Conservation (phyloP, 2,888 invertebrate species). For the Metallyticus violacea region DNA sequence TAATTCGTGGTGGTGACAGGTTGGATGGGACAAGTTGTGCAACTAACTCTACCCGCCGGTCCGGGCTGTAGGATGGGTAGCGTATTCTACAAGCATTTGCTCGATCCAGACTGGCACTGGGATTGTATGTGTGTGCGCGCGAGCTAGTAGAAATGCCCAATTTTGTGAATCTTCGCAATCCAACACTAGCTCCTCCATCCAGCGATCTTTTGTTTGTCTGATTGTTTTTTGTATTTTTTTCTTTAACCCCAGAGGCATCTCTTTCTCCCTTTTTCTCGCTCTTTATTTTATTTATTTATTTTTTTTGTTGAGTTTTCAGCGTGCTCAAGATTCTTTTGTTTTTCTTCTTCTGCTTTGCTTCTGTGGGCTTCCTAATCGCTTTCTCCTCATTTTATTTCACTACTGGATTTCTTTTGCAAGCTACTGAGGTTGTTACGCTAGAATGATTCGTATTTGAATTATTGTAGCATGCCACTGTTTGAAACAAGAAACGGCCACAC, state of each 20-base stretch:
- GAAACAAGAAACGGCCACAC: too few relatives aligned
- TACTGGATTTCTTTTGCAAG: too few relatives aligned
- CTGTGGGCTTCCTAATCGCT: too few relatives aligned
- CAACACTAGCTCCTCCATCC: neutral
- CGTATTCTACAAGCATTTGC: neutral
- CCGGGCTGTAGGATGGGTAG: neutral
- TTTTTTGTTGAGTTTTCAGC: neutral
- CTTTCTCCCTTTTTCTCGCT: neutral
- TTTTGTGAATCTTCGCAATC: conserved; percentile 14
- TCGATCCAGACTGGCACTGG: neutral
- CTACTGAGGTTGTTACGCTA: too few relatives aligned
- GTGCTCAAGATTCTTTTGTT: neutral
- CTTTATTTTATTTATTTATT: neutral
- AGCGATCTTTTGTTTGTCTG: neutral
- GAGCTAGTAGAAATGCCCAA: conserved; percentile 20
- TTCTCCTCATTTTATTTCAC: too few relatives aligned
- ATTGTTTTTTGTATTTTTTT: too few relatives aligned
- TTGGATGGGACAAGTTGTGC: conserved; percentile 28
- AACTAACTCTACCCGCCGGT: conserved; percentile 11
- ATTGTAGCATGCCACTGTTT: too few relatives aligned
- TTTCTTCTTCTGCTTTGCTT: too few relatives aligned
- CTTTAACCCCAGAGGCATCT: neutral
- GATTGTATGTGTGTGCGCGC: neutral
- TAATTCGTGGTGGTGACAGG: conserved; percentile 29
- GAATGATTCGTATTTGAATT: too few relatives aligned